Evolutionary conservation across 2,888 invertebrate species (phyloP).

Genomic region (Chrysolina oricalcia): DNA sequence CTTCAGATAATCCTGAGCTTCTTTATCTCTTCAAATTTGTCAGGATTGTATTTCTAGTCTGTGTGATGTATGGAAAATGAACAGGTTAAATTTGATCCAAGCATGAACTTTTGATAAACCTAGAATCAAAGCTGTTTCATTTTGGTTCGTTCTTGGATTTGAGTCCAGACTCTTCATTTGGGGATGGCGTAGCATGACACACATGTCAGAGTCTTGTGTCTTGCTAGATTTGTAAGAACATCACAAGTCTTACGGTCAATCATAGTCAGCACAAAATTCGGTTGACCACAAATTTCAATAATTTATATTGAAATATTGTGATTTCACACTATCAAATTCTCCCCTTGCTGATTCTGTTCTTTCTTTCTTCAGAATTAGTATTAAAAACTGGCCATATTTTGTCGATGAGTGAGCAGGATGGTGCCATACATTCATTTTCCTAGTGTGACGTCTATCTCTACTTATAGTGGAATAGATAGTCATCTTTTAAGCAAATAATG

Average conservation of each 20-base stretch:
- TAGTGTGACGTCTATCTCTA: conserved; percentile 20
- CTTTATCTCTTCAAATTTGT: conserved; percentile 28
- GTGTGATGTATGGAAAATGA: conserved; percentile 31
- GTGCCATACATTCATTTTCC: conserved; percentile 30
- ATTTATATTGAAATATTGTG: conserved; percentile 28
- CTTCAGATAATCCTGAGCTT: conserved; percentile 21
- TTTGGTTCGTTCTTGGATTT: conserved; percentile 24
- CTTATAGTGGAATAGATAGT: conserved; percentile 12
- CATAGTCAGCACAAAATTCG: conserved; percentile 26
- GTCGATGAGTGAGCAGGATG: conserved; percentile 30
- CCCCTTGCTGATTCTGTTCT: conserved; percentile 28
- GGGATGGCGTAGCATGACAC: conserved; percentile 29
- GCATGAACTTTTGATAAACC: conserved; percentile 38
- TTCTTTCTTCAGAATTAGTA: no score
- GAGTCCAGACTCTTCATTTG: conserved; percentile 34
- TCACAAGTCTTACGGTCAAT: conserved; percentile 23
- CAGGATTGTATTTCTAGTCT: conserved; percentile 35
- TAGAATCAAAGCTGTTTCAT: conserved; percentile 35
- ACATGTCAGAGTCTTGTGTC: no score
- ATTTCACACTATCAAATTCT: conserved; percentile 30
- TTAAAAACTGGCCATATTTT: conserved; percentile 15
- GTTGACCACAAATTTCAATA: conserved; percentile 26
- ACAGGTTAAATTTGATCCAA: conserved; percentile 33
- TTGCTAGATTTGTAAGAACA: conserved; percentile 33
- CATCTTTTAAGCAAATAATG: conserved; percentile 15